These are phyloP conservation scores for Sturnus vulgaris DNA, from an alignment of 2,113 vertebrate species.

Conservation along the genomic window DNA sequence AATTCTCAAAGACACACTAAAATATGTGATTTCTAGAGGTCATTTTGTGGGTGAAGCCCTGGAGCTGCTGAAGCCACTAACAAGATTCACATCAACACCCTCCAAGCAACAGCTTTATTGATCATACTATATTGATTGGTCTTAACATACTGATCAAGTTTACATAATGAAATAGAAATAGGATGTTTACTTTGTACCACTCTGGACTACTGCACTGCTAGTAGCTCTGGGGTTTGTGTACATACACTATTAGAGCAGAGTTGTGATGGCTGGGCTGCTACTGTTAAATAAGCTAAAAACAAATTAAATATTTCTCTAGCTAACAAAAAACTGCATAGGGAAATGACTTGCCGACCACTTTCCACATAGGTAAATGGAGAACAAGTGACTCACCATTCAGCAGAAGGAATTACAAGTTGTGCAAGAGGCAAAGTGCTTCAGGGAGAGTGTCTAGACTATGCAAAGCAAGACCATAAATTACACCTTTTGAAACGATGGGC, in stretches of 20 bases:
- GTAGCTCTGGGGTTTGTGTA: neutral
- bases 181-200: neutral
- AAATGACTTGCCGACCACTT: neutral
- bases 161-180: neutral
- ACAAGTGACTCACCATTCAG: slow-evolving; percentile 19
- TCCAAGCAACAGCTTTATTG: neutral
- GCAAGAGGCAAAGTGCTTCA: slow-evolving; percentile 15
- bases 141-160: neutral
- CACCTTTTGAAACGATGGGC: neutral
- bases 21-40: neutral
- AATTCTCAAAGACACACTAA: neutral
- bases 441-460: slow-evolving; percentile 41
- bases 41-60: neutral
- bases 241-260: neutral
- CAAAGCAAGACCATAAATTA: slow-evolving; percentile 39
- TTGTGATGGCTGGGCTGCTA: neutral
- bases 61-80: neutral
- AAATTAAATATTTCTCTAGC: neutral
- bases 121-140: neutral
- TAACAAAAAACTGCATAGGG: neutral
- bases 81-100: neutral
- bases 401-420: slow-evolving; percentile 41
- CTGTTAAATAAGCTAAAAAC: neutral
- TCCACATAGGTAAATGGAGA: neutral
- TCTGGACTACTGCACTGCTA: neutral